phyloP scores from a whole-genome alignment of 2,797 vertebrate genomes.

The Eospalax fontanierii region DNA sequence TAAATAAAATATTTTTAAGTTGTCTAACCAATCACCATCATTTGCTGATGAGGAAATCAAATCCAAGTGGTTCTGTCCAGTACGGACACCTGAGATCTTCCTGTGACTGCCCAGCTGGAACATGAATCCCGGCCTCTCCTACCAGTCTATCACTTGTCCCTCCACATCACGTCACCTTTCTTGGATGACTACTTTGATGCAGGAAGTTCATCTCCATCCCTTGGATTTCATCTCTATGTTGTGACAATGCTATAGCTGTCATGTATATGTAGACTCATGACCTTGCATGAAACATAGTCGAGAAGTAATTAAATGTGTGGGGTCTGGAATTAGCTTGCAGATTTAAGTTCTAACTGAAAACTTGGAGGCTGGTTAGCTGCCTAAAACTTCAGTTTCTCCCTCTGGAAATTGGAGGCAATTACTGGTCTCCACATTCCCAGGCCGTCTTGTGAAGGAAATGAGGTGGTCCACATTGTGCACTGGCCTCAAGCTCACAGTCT shows the following conservation, averaged over 20 bases:
- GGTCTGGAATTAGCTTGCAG: background rate
- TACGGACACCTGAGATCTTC: background rate
- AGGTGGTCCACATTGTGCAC: background rate
- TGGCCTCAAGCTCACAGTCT: no score
- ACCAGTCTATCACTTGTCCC: background rate
- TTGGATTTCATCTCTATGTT: background rate
- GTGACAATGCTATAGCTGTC: background rate
- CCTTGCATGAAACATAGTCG: background rate
- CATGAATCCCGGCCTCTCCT: background rate
- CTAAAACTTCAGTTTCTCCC: conserved; percentile 21
- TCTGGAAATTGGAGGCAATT: conserved; percentile 4
- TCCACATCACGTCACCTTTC: background rate
- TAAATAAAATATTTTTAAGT: no score
- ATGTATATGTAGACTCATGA: background rate
- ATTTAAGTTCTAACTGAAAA: background rate
- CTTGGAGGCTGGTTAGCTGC: background rate
- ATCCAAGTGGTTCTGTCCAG: background rate
- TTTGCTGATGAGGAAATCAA: conserved; percentile 35
- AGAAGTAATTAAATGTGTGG: no score
- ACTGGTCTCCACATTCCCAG: background rate
- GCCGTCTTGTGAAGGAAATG: background rate
- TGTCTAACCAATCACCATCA: background rate
- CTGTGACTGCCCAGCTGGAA: background rate
- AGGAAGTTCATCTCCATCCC: background rate
- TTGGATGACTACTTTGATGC: background rate